These are phyloP conservation scores for cat (Felis catus) DNA, from an alignment of 2,113 vertebrate genomes.

Conservation along the genomic window F.catus_Fca126_mat1.0 CM031420.1:605501-606000, in stretches of 20 bases:
- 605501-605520: slow-evolving; percentile 72
- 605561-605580: neutral
- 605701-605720: slow-evolving; percentile 76
- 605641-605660: slow-evolving; percentile 65
- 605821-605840: neutral
- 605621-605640: neutral
- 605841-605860: slow-evolving; percentile 58
- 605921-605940: neutral
- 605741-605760: slow-evolving; percentile 73
- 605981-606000: neutral
- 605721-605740: slow-evolving; percentile 77
- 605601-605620: neutral
- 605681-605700: slow-evolving; percentile 78
- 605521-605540: slow-evolving; percentile 73
- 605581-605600: slow-evolving; percentile 55
- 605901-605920: neutral
- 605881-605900: neutral
- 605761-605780: neutral
- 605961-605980: neutral
- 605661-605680: slow-evolving; percentile 72
- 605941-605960: accelerated
- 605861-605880: accelerated
- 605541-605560: slow-evolving; percentile 1
- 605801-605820: neutral
- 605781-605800: neutral